phyloP scores from a whole-genome alignment of 2,113 vertebrate species.

The Mastomys natalensis region DNA sequence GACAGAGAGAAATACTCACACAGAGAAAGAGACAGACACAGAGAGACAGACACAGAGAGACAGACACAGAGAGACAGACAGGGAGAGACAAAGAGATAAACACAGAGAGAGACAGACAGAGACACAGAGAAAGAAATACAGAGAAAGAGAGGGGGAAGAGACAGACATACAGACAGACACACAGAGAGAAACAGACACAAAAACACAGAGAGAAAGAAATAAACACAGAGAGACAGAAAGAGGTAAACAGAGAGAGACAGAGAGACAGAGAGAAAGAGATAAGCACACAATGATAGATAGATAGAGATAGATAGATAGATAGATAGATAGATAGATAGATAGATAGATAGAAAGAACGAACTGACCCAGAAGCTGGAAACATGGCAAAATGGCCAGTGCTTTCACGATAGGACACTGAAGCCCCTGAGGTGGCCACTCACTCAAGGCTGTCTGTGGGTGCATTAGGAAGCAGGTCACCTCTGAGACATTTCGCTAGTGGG shows the following conservation, averaged over 20 bases:
- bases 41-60: neutral
- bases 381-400: neutral
- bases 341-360: neutral
- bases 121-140: neutral
- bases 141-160: too few species aligned
- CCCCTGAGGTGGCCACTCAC: neutral
- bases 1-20: neutral
- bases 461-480: neutral
- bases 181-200: neutral
- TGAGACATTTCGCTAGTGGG: neutral
- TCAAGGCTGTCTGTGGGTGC: too few species aligned
- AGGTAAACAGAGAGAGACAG: accelerated
- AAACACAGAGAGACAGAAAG: neutral
- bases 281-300: too few species aligned
- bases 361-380: neutral
- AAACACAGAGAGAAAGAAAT: neutral
- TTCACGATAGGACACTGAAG: neutral
- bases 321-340: neutral
- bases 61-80: too few species aligned
- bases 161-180: neutral
- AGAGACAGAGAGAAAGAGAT: neutral
- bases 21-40: too few species aligned
- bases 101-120: neutral
- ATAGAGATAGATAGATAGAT: neutral
- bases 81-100: neutral